Evolutionary conservation across 2,888 invertebrate genomes (phyloP).

Genomic region (Melangyna quadrimaculata): DNA sequence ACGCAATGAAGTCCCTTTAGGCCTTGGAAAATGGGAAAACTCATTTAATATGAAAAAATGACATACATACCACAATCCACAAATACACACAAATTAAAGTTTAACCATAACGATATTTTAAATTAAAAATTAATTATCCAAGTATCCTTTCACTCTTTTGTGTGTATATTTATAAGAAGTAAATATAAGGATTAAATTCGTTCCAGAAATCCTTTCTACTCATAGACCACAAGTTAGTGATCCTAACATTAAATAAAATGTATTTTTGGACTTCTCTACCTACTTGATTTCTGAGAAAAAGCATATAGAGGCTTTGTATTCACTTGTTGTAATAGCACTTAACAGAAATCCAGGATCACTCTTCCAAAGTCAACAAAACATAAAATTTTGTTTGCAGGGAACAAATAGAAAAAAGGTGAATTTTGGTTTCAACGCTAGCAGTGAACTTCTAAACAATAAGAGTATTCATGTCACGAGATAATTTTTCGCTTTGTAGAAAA

Average conservation of each 20-base stretch:
- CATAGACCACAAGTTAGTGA: neutral
- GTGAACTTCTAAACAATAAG: too few relatives aligned
- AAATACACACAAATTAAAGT: neutral
- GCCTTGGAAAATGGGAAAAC: neutral
- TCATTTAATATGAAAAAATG: neutral
- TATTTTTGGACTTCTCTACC: neutral
- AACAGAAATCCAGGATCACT: neutral
- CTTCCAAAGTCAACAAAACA: neutral
- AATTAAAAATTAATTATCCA: conserved; percentile 22
- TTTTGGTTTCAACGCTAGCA: neutral
- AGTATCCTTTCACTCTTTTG: neutral
- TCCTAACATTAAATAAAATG: neutral
- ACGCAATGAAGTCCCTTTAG: neutral
- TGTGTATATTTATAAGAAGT: neutral
- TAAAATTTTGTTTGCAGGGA: neutral
- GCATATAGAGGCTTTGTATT: too few relatives aligned
- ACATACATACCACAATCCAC: neutral
- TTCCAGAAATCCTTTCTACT: neutral
- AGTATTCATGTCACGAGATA: too few relatives aligned
- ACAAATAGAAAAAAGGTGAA: neutral
- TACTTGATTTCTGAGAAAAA: too few relatives aligned
- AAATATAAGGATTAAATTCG: neutral
- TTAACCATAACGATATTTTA: conserved; percentile 4
- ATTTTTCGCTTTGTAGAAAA: too few relatives aligned
- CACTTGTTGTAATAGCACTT: too few relatives aligned